Evolutionary conservation across 1,140 invertebrate genomes (phyloP).

Genomic region (Pseudoatta argentina): DNA sequence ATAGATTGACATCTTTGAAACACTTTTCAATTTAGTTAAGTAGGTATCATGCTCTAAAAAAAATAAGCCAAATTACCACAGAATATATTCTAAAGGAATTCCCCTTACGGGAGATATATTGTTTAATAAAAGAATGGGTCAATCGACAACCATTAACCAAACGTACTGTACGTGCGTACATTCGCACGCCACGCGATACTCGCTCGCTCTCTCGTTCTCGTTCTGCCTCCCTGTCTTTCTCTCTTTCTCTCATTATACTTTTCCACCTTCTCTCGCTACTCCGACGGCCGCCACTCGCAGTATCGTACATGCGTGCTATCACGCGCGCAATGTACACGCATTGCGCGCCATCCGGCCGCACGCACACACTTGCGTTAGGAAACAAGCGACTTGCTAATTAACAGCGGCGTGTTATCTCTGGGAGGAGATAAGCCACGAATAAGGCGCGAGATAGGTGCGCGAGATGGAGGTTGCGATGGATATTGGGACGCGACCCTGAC

Average conservation of each 20-base stretch:
- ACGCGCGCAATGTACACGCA: not conserved
- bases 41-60: no score
- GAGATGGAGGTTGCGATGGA: not conserved
- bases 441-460: conserved; percentile 3
- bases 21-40: no score
- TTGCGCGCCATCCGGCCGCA: not conserved
- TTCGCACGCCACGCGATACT: not conserved
- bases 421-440: conserved; percentile 4
- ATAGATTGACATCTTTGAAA: no score
- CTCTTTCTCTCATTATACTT: conserved; percentile 6
- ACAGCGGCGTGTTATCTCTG: conserved; percentile 1
- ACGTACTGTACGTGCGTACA: not conserved
- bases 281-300: not conserved
- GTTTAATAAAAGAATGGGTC: not conserved
- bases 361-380: not conserved
- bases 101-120: not conserved
- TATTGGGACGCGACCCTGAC: conserved; percentile 63
- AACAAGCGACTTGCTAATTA: conserved; percentile 53
- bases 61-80: no score
- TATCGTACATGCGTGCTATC: conserved; percentile 38
- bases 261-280: conserved; percentile 14
- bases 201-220: not conserved
- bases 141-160: not conserved
- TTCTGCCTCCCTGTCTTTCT: not conserved
- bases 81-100: no score